These are phyloP conservation scores for Drosophila bifasciata DNA, from an alignment of 1,140 invertebrate genomes.

Conservation along the genomic window DNA sequence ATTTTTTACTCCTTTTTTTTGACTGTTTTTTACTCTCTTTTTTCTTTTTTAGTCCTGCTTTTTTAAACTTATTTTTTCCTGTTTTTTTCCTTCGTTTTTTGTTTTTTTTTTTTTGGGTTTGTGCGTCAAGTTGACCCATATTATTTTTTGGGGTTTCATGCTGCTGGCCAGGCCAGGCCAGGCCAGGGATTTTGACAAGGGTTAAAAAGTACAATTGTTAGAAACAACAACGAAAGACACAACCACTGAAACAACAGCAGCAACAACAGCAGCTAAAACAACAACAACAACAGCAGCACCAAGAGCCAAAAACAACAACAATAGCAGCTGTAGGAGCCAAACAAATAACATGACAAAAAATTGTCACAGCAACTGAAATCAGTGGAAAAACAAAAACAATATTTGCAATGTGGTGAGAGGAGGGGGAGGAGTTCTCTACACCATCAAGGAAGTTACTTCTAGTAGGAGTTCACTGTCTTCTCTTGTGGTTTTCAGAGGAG, in stretches of 20 bases:
- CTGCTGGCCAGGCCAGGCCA: conserved; percentile 17
- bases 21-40: background rate
- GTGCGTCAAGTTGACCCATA: conserved; percentile 52
- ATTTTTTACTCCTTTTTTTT: conserved; percentile 9
- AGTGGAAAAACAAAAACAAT: conserved; percentile 26
- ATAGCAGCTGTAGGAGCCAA: background rate
- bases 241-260: conserved; percentile 24
- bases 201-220: conserved; percentile 46
- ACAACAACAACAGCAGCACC: background rate
- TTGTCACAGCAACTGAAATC: conserved; percentile 21
- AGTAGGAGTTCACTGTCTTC: too few species aligned
- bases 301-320: conserved; percentile 8
- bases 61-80: conserved; percentile 12
- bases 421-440: too few species aligned
- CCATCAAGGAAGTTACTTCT: too few species aligned
- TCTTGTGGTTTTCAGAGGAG: conserved; percentile 3
- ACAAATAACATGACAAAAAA: conserved; percentile 39
- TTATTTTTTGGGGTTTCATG: conserved; percentile 45
- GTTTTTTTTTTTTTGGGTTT: conserved; percentile 19
- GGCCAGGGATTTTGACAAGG: conserved; percentile 27
- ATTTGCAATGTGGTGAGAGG: background rate
- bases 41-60: background rate
- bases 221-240: conserved; percentile 39
- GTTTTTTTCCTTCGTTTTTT: background rate
- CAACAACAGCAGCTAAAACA: too few species aligned